These are phyloP conservation scores for Sterrhoptilus dennistouni DNA, from an alignment of 2,113 vertebrate species.

Conservation along the genomic window DNA sequence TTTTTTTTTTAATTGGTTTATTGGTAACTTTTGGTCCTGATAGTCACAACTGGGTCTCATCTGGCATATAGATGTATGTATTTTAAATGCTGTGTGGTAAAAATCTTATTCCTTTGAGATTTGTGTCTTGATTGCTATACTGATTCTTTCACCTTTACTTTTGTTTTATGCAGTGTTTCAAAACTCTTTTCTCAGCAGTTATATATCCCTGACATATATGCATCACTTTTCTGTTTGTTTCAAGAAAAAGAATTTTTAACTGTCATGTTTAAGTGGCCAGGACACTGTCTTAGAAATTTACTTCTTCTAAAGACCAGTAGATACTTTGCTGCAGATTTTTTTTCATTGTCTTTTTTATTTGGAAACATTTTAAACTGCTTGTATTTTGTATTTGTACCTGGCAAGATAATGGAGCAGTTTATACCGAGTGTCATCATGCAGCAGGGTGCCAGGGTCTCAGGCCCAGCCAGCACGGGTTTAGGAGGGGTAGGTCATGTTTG, in stretches of 20 bases:
- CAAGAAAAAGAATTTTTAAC: not conserved
- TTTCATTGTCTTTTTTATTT: not conserved
- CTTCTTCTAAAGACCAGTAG: not conserved
- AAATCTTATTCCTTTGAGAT: not conserved
- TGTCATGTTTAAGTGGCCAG: not conserved
- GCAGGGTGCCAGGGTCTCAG: too few relatives aligned
- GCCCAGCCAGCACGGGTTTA: too few relatives aligned
- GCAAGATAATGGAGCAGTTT: too few relatives aligned
- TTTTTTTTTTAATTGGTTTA: not conserved
- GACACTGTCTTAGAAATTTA: not conserved
- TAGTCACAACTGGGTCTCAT: not conserved
- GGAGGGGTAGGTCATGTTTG: too few relatives aligned
- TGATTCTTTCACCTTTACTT: not conserved
- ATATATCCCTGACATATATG: not conserved
- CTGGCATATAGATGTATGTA: not conserved
- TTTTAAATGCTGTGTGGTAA: not conserved
- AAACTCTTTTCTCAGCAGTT: not conserved
- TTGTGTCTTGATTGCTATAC: not conserved
- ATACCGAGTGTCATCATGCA: too few relatives aligned
- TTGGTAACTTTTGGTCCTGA: not conserved
- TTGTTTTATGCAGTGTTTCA: not conserved
- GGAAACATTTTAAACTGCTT: not conserved
- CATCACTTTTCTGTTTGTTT: not conserved
- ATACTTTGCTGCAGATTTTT: not conserved
- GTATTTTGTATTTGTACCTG: too few relatives aligned